These are phyloP conservation scores for Trichosurus vulpecula DNA, from an alignment of 2,797 vertebrate genomes.

Conservation along the genomic window DNA sequence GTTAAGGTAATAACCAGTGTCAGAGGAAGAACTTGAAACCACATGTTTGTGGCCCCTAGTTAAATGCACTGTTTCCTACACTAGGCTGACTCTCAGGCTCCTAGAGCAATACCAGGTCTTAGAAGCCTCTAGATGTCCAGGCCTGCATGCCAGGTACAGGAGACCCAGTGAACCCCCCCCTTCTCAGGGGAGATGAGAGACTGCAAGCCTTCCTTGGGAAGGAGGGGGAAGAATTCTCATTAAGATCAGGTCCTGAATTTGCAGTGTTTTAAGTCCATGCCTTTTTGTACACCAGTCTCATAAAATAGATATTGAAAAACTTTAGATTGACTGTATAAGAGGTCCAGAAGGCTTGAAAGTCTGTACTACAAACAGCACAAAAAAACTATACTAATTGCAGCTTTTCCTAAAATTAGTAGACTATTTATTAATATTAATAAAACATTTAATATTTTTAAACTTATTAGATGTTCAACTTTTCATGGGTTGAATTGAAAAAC, in stretches of 20 bases:
- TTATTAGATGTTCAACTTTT: not conserved
- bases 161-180: not conserved
- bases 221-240: not conserved
- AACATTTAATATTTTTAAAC: not conserved
- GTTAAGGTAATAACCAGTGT: not conserved
- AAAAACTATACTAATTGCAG: not conserved
- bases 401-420: not conserved
- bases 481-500: not conserved
- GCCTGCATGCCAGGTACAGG: not conserved
- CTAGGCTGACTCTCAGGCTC: not conserved
- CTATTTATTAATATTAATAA: not conserved
- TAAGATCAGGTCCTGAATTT: not conserved
- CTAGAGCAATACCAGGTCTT: not conserved
- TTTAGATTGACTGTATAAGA: not conserved
- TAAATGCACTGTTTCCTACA: too few relatives aligned
- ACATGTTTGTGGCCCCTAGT: not conserved
- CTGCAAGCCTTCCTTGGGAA: not conserved
- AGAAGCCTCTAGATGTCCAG: not conserved
- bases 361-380: not conserved
- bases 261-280: not conserved
- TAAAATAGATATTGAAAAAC: not conserved
- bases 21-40: not conserved
- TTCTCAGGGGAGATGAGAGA: not conserved
- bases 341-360: not conserved
- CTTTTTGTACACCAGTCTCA: not conserved